These are phyloP conservation scores for Polietes domitor DNA, from an alignment of 2,888 invertebrate species.

Conservation along the genomic window DNA sequence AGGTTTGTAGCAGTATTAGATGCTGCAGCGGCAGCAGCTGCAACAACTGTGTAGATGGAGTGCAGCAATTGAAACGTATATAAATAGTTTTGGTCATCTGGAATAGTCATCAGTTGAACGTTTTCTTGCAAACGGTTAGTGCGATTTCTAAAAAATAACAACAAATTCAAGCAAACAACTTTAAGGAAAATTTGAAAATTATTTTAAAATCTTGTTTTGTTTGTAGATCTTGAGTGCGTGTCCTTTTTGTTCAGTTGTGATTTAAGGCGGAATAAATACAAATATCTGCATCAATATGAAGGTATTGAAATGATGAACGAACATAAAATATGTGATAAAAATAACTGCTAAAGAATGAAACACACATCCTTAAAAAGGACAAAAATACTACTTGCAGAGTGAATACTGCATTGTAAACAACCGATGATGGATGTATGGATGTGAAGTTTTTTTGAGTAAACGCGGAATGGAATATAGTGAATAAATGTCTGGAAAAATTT, in stretches of 20 bases:
- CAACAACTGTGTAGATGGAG: too few species aligned
- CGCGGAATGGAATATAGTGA: too few species aligned
- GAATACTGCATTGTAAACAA: too few species aligned
- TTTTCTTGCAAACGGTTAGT: constrained; percentile 80
- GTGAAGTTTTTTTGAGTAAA: too few species aligned
- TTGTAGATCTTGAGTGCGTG: constrained; percentile 61
- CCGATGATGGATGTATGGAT: too few species aligned
- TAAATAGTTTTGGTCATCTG: constrained; percentile 81
- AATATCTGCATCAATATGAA: constrained; percentile 59
- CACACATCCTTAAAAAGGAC: too few species aligned
- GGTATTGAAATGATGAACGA: too few species aligned
- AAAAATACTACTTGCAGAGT: too few species aligned
- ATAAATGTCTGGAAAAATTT: too few species aligned
- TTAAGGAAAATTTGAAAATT: background rate
- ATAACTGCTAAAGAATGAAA: too few species aligned
- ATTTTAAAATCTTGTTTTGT: constrained; percentile 13
- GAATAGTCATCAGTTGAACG: constrained; percentile 80
- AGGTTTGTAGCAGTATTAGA: constrained; percentile 29
- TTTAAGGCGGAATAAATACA: constrained; percentile 26
- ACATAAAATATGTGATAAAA: too few species aligned
- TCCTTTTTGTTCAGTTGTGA: constrained; percentile 56
- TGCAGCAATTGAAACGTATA: constrained; percentile 76
- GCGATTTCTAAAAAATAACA: constrained; percentile 35
- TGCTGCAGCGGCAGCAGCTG: too few species aligned
- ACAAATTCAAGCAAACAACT: background rate